Evolutionary conservation across 1,140 invertebrate species (phyloP), one percentile per base, ranked within the genome.

Genomic region (Coelopa frigida): DNA sequence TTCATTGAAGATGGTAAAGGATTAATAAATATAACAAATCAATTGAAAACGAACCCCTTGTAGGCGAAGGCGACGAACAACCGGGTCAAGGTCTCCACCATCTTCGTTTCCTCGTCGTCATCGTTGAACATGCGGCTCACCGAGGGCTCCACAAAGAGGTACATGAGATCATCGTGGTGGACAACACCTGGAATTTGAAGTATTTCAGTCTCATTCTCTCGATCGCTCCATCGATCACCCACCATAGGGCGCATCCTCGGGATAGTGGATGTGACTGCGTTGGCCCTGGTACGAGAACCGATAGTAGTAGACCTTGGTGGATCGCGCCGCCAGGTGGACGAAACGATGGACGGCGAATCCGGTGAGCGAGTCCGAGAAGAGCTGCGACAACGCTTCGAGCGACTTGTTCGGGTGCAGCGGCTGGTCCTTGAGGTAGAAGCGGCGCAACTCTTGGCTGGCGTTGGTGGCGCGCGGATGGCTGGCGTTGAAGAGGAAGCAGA

Each of bases 161-260:
- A 81, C 23, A 79, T 64, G 3, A 80, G 61, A 50, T 82, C 80
- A 52, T 82, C 80, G 46, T 76, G 73, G 53, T 82, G 79, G 4
- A 72, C 71, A 3, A 75, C 72, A 4, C 79, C 79, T 80, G 35
- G 1, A 41, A 32, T 7, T 26, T 29, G 11, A 49, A 21, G 18
- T 20, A 23, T 14, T 21, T 11, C 15, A 14, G 11, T 45, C 1
- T 23, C 5, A 5, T 31, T 40, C 11, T 14, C 14, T n/a, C 14
- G 23, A 29, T 23, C 5, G 12, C 21, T 20, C 20, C 17, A 18
- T 10, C 23, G 26, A 15, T 35, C 5, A 21, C 27, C 57, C 58
- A 73, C 73, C 73, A 36, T 61, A 70, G 6, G 71, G 32, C 44
- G 66, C 69, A 3, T 42, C 59, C 12, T 67, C 61, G 17, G 58